Base-by-base conservation (phyloP, 1,140 invertebrate species). In the Meloidogyne exigua region DNA sequence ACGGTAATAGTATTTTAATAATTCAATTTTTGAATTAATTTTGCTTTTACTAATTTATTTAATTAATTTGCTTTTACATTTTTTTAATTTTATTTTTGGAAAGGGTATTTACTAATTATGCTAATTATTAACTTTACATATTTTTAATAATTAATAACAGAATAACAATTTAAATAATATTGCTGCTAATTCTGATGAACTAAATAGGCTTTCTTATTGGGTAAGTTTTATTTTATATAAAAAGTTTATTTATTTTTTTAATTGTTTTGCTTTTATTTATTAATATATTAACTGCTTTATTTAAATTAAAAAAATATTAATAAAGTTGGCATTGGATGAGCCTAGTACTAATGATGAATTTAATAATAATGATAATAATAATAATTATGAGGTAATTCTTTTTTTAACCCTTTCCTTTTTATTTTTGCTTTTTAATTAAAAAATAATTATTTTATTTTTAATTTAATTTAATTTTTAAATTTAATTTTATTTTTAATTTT, bases 131-230 rank as follows among this genome's bases (percentile, higher is more conserved):
- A 39, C 10, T 39, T 39, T 39, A n/a, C n/a, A n/a, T n/a, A n/a
- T n/a, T n/a, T n/a, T n/a, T n/a, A n/a, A n/a, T n/a, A n/a, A n/a
- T n/a, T n/a, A n/a, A n/a, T 39, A 39, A 39, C 9, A 39, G 36
- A 39, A 4, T 39, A 39, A 10, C 36, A 39, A 39, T 39, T 9
- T 39, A 9, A 57, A 57, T 7, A 18, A 49, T 49, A 57, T 18
- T 42, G 18, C 70, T 32, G 44, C n/a, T 11, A 9, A 65, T 64
- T 65, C 57, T 65, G 49, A 65, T 57, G 49, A 21, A 65, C 39
- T 73, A 36, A 73, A 36, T 63, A 42, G 71, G 25, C 71, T 73
- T 23, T 62, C 71, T 28, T 73, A 73, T 73, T 73, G 71, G 71
- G 71, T 73, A 65, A 23, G 28, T 36, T 49, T n/a, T 57, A 32